phyloP scores from a whole-genome alignment of 1,140 invertebrate genomes.

The Aphelenchoides fujianensis region DNA sequence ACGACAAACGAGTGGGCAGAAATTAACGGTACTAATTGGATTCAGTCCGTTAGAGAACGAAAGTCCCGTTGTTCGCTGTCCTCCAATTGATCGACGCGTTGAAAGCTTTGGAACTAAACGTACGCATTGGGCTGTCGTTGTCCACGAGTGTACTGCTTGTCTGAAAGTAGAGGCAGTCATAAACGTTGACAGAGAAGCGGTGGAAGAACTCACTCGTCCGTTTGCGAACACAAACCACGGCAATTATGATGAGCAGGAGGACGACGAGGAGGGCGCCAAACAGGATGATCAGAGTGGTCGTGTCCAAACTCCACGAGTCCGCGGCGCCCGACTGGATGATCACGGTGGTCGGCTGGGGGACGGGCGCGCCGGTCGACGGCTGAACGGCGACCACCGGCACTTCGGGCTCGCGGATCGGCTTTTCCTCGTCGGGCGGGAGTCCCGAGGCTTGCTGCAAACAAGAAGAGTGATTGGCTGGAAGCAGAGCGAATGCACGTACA shows the following conservation, averaged over 20 bases:
- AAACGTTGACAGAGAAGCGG: too few species aligned
- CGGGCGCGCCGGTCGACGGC: background rate
- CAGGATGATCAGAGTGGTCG: slow-evolving; percentile 10
- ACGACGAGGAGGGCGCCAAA: slow-evolving; percentile 8
- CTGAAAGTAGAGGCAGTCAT: too few species aligned
- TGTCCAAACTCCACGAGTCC: background rate
- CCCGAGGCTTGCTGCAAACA: slow-evolving; percentile 12
- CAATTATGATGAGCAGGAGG: slow-evolving; percentile 1
- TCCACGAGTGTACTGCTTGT: slow-evolving; percentile 19
- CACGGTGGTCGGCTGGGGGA: background rate
- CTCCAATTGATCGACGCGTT: background rate
- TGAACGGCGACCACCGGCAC: background rate
- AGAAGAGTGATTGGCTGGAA: background rate
- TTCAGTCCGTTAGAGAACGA: too few species aligned
- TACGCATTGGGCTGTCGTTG: background rate
- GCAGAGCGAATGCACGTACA: background rate
- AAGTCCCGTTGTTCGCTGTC: background rate
- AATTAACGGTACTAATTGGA: too few species aligned
- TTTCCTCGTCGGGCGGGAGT: slow-evolving; percentile 12
- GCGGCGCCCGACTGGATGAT: background rate
- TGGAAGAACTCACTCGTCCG: slow-evolving; percentile 18
- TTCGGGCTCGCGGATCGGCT: background rate
- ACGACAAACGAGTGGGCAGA: too few species aligned
- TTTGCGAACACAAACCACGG: slow-evolving; percentile 16
- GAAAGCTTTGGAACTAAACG: slow-evolving; percentile 2